Evolutionary conservation across 2,113 vertebrate species (phyloP), one percentile per base, ranked within the genome.

Genomic region (Eudorcas thomsonii): DNA sequence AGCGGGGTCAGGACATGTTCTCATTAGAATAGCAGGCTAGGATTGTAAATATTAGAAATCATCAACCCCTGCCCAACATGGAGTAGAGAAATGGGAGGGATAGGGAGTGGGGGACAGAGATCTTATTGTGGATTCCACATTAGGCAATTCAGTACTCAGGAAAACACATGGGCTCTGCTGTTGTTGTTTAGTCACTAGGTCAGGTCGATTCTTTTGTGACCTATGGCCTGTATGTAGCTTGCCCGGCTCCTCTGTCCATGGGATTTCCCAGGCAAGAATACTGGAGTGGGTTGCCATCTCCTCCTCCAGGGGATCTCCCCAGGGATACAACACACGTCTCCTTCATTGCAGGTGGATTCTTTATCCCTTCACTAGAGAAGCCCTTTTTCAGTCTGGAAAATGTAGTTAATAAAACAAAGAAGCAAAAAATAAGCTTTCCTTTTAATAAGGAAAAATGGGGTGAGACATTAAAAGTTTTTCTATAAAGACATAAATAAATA

Each of bases 31-130:
- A 80, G 16, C 2, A 71, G 6, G 4, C 26, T 60, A 36, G 23
- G 36, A 39, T 2, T 62, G 19, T 57, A 78, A 86, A 39, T 7
- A 83, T 28, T 30, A 80, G 50, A 97, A 80, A 33, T 67, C 30
- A 23, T 60, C 14, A 88, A 17, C 28, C 91, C 57, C 28, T 60
- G 3, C 17, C 60, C 28, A 36, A 21, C 30, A 77, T 1, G 16
- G 7, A 16, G 21, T 57, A 67, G n/a, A 21, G 17, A 39, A 16
- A 33, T 1, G 7, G 28, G 30, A 52, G 2, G 39, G 12, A n/a
- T 1, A n/a, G 15, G 23, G 21, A 10, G 2, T 9, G 28, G 13
- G 0, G 6, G 14, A 11, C 12, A 43, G 4, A 48, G 12, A 43
- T 77, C 39, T 23, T 21, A 92, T 9, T 55, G 25, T 15, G 30